Percentiles rank a stretch among this genome's conserved stretches.
Evolutionary conservation across 2,797 vertebrate species (phyloP).

Genomic region (Cynodonichthys magdalenae): DNA sequence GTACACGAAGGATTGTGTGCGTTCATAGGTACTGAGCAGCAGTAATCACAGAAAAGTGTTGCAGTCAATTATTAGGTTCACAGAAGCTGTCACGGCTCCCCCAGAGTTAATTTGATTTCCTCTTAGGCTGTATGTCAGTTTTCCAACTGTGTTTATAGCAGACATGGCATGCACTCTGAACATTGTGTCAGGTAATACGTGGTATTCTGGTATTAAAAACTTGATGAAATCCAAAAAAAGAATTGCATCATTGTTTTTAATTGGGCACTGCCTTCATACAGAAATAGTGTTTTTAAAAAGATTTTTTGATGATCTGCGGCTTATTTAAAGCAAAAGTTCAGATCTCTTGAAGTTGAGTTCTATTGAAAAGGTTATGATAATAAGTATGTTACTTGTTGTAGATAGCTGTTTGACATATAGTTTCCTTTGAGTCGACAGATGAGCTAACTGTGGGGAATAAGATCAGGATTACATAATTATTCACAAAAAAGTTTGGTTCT

Average conservation of each 20-base stretch:
- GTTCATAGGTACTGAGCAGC: conserved; percentile 10
- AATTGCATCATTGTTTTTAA: conserved; percentile 4
- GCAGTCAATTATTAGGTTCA: conserved; percentile 33
- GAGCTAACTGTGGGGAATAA: too few relatives aligned
- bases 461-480: too few relatives aligned
- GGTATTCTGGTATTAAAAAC: conserved; percentile 12
- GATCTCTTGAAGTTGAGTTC: too few relatives aligned
- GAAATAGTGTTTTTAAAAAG: neutral
- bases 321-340: too few relatives aligned
- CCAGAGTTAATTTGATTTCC: conserved; percentile 49
- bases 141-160: conserved; percentile 34
- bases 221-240: conserved; percentile 16
- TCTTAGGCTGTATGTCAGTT: conserved; percentile 34
- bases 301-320: neutral
- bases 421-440: too few relatives aligned
- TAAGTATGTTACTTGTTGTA: too few relatives aligned
- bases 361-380: too few relatives aligned
- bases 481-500: too few relatives aligned
- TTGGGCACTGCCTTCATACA: neutral
- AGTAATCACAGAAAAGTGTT: conserved; percentile 41
- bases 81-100: conserved; percentile 34
- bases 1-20: conserved; percentile 5
- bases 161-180: conserved; percentile 12
- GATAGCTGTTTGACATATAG: too few relatives aligned
- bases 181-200: conserved; percentile 12